A percentile compares a stretch with the other conserved stretches of the same genome.
These are phyloP conservation scores for Pomacea canaliculata DNA, from an alignment of 2,888 invertebrate species.

Conservation along the genomic window DNA sequence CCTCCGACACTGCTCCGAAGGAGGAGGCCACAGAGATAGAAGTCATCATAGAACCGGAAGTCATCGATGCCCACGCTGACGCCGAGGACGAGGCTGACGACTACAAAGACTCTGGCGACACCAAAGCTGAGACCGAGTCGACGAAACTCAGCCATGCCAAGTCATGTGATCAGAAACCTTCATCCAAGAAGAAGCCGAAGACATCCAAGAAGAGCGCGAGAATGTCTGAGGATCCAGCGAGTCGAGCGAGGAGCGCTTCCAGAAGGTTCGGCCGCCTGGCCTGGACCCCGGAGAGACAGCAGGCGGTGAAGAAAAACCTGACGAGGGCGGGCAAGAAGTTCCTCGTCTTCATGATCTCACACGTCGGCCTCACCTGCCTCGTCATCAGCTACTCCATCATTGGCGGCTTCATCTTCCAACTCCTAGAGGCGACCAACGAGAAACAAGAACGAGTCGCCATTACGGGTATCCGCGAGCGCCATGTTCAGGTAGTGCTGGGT, in stretches of 20 bases:
- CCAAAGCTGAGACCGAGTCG: background rate
- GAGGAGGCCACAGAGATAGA: too few species aligned
- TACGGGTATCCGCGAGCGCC: constrained; percentile 4
- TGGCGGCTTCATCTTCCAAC: constrained; percentile 91
- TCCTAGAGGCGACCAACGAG: constrained; percentile 74
- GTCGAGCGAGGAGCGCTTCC: too few species aligned
- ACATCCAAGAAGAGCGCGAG: background rate
- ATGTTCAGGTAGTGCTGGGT: constrained; percentile 30
- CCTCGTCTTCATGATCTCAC: constrained; percentile 94
- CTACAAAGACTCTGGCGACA: background rate
- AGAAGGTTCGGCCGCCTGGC: constrained; percentile 1
- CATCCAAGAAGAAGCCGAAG: background rate
- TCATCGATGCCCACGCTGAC: background rate
- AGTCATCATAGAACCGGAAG: too few species aligned
- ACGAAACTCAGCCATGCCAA: background rate
- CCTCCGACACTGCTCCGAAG: background rate
- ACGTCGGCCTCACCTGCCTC: constrained; percentile 92
- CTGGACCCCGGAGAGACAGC: constrained; percentile 1
- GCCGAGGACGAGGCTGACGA: background rate
- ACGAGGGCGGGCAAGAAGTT: constrained; percentile 72
- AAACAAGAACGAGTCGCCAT: constrained; percentile 11
- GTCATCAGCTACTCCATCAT: constrained; percentile 90
- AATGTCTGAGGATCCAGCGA: too few species aligned
- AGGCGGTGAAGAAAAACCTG: constrained; percentile 28
- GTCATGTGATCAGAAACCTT: background rate